Evolutionary conservation across 2,113 vertebrate species (phyloP).

Genomic region (Rhinopomastus cyanomelas): DNA sequence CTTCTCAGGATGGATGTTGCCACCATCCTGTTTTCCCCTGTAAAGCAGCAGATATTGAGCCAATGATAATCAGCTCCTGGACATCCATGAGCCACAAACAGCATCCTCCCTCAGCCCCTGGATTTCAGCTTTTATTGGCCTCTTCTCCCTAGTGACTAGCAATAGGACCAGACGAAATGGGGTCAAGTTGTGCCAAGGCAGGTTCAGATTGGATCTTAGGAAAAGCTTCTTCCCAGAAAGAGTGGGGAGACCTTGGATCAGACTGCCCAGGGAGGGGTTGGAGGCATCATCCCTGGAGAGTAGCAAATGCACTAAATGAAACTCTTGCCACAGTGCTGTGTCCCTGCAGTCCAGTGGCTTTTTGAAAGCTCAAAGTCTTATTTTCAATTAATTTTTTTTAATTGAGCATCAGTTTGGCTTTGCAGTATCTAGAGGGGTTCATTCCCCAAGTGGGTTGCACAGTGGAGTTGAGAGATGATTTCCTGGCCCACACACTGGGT

Average conservation of each 20-base stretch:
- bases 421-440: not conserved
- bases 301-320: not conserved
- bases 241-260: no score
- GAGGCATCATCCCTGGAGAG: no score
- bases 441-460: not conserved
- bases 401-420: not conserved
- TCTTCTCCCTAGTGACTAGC: no score
- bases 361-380: not conserved
- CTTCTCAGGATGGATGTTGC: not conserved
- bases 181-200: no score
- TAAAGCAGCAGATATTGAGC: not conserved
- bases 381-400: not conserved
- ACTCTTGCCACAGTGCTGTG: not conserved
- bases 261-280: no score
- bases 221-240: no score
- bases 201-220: no score
- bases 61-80: not conserved
- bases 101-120: not conserved
- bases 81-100: not conserved
- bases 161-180: no score
- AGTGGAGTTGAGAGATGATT: not conserved
- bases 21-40: not conserved
- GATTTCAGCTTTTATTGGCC: not conserved
- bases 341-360: not conserved
- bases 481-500: not conserved